Conservation (phyloP, 2,888 invertebrate genomes). For the Phalera bucephala region DNA sequence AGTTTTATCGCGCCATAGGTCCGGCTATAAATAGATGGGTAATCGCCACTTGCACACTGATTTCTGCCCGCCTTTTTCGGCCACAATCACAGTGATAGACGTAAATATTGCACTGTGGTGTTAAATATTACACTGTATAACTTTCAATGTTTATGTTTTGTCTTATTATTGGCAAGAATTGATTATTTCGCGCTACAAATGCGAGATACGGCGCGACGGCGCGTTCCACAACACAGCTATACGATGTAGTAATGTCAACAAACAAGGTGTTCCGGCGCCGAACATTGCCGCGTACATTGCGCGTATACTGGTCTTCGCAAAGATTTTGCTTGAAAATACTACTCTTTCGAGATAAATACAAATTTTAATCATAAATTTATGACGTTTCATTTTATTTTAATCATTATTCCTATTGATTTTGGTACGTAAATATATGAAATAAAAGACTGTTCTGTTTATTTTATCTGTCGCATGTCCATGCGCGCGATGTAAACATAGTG, state of each 20-base stretch:
- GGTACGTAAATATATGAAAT: background rate
- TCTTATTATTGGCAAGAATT: constrained; percentile 39
- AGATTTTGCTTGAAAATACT: background rate
- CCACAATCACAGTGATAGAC: constrained; percentile 46
- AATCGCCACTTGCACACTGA: constrained; percentile 71
- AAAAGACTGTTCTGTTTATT: background rate
- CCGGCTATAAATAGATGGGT: constrained; percentile 72
- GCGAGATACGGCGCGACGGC: constrained; percentile 61
- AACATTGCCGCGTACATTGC: constrained; percentile 37
- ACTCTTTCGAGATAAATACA: background rate
- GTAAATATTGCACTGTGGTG: constrained; percentile 34
- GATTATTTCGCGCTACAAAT: constrained; percentile 47
- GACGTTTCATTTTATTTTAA: background rate
- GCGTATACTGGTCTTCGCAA: constrained; percentile 16
- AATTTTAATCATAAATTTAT: background rate
- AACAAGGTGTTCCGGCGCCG: constrained; percentile 49
- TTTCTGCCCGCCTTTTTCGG: constrained; percentile 72
- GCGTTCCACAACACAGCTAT: constrained; percentile 65
- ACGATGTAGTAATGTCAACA: constrained; percentile 65
- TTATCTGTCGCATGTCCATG: constrained; percentile 21
- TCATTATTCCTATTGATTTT: background rate
- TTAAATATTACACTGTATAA: constrained; percentile 42
- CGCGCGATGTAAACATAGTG: constrained; percentile 23
- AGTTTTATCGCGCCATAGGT: constrained; percentile 56
- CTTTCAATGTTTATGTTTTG: constrained; percentile 39